Evolutionary conservation across 30 jellyfish, hydroid and myxozoan species (phyloP).

Genomic region (Turritopsis dohrnii): DNA sequence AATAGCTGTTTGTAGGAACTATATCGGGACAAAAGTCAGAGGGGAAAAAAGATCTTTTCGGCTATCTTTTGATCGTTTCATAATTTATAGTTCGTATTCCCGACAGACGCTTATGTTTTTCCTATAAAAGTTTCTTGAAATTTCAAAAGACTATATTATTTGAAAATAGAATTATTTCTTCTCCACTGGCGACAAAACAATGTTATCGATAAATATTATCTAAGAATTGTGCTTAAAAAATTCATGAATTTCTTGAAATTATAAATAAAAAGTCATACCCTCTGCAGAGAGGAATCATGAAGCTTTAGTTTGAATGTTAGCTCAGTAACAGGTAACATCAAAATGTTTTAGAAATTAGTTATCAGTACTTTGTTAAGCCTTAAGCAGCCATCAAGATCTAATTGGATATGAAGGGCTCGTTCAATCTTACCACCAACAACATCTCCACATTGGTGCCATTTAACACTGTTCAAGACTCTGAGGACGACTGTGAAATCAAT

Average conservation of each 20-base stretch:
- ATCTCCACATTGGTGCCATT: neutral
- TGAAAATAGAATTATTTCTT: no score
- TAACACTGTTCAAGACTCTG: neutral
- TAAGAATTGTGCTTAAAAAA: neutral
- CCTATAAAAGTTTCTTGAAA: neutral
- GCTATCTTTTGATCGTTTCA: neutral
- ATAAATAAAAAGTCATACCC: neutral
- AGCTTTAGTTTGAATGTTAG: neutral
- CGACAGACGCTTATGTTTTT: neutral
- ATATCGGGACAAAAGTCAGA: neutral
- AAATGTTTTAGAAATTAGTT: no score
- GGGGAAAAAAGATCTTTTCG: neutral
- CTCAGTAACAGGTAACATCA: no score
- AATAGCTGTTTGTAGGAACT: neutral
- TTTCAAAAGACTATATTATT: neutral
- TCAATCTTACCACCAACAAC: neutral
- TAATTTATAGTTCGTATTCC: neutral
- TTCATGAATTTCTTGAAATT: neutral
- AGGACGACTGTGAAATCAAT: neutral
- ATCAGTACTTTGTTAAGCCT: no score
- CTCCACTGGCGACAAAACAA: no score
- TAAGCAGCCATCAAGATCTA: no score
- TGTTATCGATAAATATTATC: neutral
- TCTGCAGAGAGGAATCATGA: neutral
- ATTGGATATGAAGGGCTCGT: no score